Evolutionary conservation across 1,140 invertebrate species (phyloP).

Genomic region (Drosophila pseudoananassae): DNA sequence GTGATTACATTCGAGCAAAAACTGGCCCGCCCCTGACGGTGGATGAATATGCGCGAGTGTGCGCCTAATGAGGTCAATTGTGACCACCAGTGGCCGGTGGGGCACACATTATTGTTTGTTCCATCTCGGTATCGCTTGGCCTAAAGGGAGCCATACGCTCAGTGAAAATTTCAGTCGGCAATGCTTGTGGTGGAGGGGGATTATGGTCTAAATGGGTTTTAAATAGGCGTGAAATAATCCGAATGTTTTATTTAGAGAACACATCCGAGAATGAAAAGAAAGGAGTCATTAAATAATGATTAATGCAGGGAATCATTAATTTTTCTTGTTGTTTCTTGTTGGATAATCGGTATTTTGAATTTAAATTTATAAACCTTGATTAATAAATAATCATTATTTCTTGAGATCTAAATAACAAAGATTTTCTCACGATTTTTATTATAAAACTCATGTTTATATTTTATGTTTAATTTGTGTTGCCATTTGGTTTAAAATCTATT

Average conservation of each 20-base stretch:
- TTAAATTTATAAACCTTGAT: too few relatives aligned
- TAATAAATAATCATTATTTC: too few relatives aligned
- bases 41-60: neutral
- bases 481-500: neutral
- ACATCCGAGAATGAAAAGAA: too few relatives aligned
- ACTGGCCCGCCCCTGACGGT: constrained; percentile 7
- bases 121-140: constrained; percentile 15
- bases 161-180: neutral
- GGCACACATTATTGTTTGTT: constrained; percentile 41
- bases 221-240: constrained; percentile 2
- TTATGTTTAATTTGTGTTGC: neutral
- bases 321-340: too few relatives aligned
- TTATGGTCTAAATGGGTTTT: constrained; percentile 3
- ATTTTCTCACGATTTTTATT: too few relatives aligned
- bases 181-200: neutral
- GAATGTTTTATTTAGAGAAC: constrained; percentile 17
- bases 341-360: too few relatives aligned
- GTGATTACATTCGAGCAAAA: constrained; percentile 39
- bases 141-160: constrained; percentile 14
- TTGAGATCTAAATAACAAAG: too few relatives aligned
- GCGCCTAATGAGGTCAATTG: constrained; percentile 56
- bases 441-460: too few relatives aligned
- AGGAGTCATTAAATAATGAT: too few relatives aligned
- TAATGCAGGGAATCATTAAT: too few relatives aligned
- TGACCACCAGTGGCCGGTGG: constrained; percentile 39